Evolutionary conservation across 2,888 invertebrate species (phyloP), one percentile per base, ranked within the genome.

Genomic region (Troides aeacus): DNA sequence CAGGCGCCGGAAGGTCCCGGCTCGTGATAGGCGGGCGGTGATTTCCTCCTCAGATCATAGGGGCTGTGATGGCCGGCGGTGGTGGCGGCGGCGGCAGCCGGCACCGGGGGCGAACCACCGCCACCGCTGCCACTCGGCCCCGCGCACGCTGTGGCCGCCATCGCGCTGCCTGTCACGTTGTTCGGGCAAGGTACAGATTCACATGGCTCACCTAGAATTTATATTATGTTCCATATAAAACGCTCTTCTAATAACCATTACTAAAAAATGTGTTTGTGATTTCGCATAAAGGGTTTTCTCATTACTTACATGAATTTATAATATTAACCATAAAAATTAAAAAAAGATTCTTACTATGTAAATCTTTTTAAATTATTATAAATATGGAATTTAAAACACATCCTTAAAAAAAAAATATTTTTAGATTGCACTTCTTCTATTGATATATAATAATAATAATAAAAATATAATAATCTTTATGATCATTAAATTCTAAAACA

Each of bases 1-100:
- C 94, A 94, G 58, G 91, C 72, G 72, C 92, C 91, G 60, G 91
- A 92, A 39, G 96, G 95, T 72, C 95, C 95, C 68, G 96, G 95
- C 76, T 95, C 95, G 76, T 95, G 94, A 83, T 95, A 95, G 62
- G 95, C 95, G 62, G 96, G 91, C 74, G 93, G 96, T 75, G 96
- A 97, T 90, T 98, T 98, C 79, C 97, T 94, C 73, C 98, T 94
- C 82, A 98, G 93, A 87, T 98, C 98, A 85, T 98, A 98, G 2
- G 98, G 98, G 75, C 97, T 97, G 86, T 97, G 97, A 88, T 97
- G 97, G 75, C 93, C 93, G 74, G 93, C 88, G 94, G 80, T 97
- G 95, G 88, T 96, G 95, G 93, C 97, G 94, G 85, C 90, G 80
- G 89, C 91, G 66, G 90, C 92, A 81, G 93, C 87, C 77, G 94